Conservation (phyloP, 2,888 invertebrate species). For the Chrysotoxum bicinctum region DNA sequence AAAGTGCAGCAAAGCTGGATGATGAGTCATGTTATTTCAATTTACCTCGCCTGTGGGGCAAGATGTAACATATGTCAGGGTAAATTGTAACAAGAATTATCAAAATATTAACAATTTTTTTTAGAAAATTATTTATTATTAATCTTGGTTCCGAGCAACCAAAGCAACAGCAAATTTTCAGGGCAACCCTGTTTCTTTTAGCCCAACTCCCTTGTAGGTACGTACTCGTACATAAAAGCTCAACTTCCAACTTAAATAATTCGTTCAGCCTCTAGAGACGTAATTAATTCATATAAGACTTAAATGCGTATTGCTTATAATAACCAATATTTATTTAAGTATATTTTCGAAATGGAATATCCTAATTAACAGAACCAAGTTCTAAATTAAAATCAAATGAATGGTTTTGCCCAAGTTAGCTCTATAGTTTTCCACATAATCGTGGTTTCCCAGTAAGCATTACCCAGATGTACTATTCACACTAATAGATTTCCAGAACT, state of each 20-base stretch:
- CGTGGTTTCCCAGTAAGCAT: not conserved
- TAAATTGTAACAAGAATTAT: too few species aligned
- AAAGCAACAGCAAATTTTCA: too few species aligned
- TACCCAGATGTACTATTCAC: conserved; percentile 44
- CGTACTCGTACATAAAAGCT: not conserved
- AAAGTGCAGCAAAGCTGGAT: too few species aligned
- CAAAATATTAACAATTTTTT: too few species aligned
- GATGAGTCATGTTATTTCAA: too few species aligned
- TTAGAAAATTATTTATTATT: too few species aligned
- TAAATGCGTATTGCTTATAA: not conserved
- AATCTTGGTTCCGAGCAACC: too few species aligned
- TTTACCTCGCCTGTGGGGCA: too few species aligned
- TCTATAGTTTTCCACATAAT: not conserved
- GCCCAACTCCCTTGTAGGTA: too few species aligned
- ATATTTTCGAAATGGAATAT: not conserved
- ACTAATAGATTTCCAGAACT: conserved; percentile 13
- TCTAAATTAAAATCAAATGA: not conserved
- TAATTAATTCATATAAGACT: not conserved
- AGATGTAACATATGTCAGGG: too few species aligned
- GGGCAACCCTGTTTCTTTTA: too few species aligned
- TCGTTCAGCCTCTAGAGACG: not conserved
- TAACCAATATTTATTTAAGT: not conserved
- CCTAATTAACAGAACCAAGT: not conserved
- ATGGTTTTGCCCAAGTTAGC: not conserved
- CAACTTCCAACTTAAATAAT: not conserved